phyloP scores from a whole-genome alignment of 92 coral and sea anemone genomes.

The Hydrozoanthus gracilis region DNA sequence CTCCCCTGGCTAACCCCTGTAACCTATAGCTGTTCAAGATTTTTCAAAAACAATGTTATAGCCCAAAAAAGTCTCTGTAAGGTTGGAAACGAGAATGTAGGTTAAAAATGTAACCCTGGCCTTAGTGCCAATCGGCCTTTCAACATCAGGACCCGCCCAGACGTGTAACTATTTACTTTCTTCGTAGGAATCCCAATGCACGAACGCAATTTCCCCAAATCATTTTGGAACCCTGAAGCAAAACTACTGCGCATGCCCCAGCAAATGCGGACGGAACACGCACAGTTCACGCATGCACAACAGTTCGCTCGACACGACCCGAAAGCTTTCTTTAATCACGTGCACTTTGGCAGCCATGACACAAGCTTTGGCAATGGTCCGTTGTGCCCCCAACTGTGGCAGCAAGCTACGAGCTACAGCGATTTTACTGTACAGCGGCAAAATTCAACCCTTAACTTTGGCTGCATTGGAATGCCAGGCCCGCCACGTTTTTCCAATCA shows the following conservation, averaged over 20 bases:
- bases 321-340: not conserved
- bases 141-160: too few relatives aligned
- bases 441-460: not conserved
- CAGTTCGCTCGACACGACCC: not conserved
- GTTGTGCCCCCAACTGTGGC: not conserved
- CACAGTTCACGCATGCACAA: constrained; percentile 12
- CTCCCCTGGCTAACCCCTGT: too few relatives aligned
- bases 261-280: constrained; percentile 11
- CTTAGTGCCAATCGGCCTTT: too few relatives aligned
- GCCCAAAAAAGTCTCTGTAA: too few relatives aligned
- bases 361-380: not conserved
- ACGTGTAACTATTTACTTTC: not conserved
- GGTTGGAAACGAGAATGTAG: too few relatives aligned
- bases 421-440: constrained; percentile 27
- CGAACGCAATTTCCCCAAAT: constrained; percentile 34
- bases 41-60: too few relatives aligned
- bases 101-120: too few relatives aligned
- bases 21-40: too few relatives aligned
- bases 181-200: constrained; percentile 21
- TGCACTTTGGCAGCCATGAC: not conserved
- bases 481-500: not conserved
- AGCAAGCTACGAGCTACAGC: constrained; percentile 13
- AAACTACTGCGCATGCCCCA: not conserved
- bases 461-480: constrained; percentile 17
- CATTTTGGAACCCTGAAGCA: constrained; percentile 40